These are phyloP conservation scores for Cyphomyrus discorhynchus DNA, from an alignment of 2,113 vertebrate genomes.

Conservation along the genomic window DNA sequence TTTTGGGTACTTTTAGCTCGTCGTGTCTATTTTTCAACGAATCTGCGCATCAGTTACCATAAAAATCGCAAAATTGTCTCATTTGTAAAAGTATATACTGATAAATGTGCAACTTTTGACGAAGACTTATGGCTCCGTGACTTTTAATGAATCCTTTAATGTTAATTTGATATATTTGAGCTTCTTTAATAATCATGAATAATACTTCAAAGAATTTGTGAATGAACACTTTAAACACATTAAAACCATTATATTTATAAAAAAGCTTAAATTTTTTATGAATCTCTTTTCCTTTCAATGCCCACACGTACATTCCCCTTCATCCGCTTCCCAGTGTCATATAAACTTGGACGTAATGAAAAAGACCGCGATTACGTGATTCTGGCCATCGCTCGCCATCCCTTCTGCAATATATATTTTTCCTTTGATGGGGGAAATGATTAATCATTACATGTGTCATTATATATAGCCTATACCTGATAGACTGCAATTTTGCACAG, in stretches of 20 bases:
- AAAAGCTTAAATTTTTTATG: not conserved
- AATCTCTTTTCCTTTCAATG: not conserved
- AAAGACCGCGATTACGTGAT: not conserved
- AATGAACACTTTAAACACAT: not conserved
- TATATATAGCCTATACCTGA: not conserved
- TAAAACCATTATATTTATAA: not conserved
- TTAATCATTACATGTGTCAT: not conserved
- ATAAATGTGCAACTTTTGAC: not conserved
- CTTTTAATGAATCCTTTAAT: not conserved
- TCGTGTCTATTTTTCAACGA: not conserved
- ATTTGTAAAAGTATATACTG: not conserved
- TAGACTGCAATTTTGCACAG: not conserved
- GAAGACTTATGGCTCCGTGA: not conserved
- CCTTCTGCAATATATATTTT: not conserved
- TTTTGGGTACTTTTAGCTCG: not conserved
- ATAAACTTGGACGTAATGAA: not conserved
- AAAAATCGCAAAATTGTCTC: not conserved
- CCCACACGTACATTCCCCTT: not conserved
- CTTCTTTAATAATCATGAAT: not conserved
- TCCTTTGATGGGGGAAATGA: not conserved
- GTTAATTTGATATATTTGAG: not conserved
- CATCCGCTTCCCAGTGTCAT: not conserved
- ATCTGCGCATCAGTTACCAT: not conserved
- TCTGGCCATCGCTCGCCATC: not conserved
- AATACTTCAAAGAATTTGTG: not conserved